Base-by-base conservation (phyloP, 2,113 vertebrate genomes). In the Misgurnus mizolepis region DNA sequence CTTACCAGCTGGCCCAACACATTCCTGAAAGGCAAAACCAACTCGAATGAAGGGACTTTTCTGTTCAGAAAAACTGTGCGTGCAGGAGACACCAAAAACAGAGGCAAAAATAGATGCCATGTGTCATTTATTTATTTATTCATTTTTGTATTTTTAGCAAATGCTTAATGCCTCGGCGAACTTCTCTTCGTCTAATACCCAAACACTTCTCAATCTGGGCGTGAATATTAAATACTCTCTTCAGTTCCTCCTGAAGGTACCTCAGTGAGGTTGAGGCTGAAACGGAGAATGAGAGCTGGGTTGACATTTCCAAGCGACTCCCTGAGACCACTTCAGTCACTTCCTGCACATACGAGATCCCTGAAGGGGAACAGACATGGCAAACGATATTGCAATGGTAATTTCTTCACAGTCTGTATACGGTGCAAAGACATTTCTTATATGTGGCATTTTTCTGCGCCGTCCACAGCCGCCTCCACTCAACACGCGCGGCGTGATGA, bases 81-180 rank as follows among this genome's bases (percentile, higher is more conserved):
- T 45, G 78, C 60, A 84, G 67, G 60, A 72, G 55, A 79, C 81
- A 65, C 80, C 82, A 84, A 71, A 62, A 65, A 68, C 60, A 55
- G 65, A 81, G 84, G 72, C 84, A 84, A 83, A 88, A 84, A 86
- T 84, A 85, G 67, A 79, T 83, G 60, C 58, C 64, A 47, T 79
- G 76, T 65, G 78, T 85, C 70, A 11, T 73, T 71, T 80, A 64
- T 83, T 65, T 73, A 77, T 85, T 68, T 80, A 64, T 83, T 40
- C 81, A 82, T 83, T 68, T 80, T 71, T 84, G 76, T 81, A 81
- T 70, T 82, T 58, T 76, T 77, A 69, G 78, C 76, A 41, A 78
- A 83, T 81, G 65, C 83, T 77, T 83, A 88, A 83, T 85, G 64
- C 62, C 71, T 85, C 76, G 79, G 86, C 56, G 83, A 86, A 88